Evolutionary conservation across 2,888 invertebrate species (phyloP).

Genomic region (Nipponacmea schrenckii): DNA sequence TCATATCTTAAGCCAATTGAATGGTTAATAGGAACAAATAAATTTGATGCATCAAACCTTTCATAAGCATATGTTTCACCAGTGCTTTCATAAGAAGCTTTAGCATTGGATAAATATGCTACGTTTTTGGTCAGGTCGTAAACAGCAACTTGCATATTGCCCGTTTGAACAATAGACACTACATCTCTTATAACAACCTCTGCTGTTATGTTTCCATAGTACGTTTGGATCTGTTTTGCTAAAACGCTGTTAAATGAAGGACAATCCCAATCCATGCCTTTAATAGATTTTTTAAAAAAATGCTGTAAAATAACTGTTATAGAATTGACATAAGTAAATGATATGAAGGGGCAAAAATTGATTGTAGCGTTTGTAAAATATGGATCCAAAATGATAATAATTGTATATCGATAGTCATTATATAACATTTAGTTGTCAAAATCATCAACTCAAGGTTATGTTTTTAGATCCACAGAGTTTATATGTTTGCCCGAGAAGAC

Average conservation of each 20-base stretch:
- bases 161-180: conserved; percentile 46
- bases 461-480: no score
- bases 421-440: no score
- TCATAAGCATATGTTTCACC: conserved; percentile 46
- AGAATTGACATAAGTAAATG: neutral
- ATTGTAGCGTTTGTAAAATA: conserved; percentile 3
- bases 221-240: conserved; percentile 37
- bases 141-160: conserved; percentile 47
- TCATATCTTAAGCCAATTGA: no score
- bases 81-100: conserved; percentile 31
- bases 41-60: no score
- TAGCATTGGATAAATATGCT: conserved; percentile 47
- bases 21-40: no score
- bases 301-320: neutral
- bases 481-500: no score
- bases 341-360: neutral
- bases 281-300: neutral
- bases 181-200: conserved; percentile 42
- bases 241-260: conserved; percentile 42
- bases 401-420: no score
- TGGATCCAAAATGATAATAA: no score
- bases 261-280: conserved; percentile 56
- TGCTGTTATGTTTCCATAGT: conserved; percentile 43
- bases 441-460: no score
- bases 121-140: conserved; percentile 45